A percentile compares a stretch with the other conserved stretches of the same genome.
Conservation (phyloP, 2,888 invertebrate species). For the Plagodis pulveraria region DNA sequence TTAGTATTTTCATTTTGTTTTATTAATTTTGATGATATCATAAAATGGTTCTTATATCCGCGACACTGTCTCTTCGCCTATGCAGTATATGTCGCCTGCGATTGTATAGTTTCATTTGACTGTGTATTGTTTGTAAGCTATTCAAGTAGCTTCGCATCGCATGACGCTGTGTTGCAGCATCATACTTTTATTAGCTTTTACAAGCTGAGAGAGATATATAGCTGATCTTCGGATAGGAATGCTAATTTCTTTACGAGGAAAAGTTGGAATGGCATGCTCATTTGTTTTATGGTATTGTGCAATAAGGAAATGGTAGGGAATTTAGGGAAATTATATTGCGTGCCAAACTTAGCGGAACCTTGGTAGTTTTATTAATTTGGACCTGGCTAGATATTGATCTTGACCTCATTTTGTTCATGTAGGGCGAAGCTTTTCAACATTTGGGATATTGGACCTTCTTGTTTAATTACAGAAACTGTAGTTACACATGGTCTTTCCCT, state of each 20-base stretch:
- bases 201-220: not conserved
- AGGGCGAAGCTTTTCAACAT: not conserved
- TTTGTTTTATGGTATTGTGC: conserved; percentile 20
- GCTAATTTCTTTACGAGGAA: conserved; percentile 14
- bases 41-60: not conserved
- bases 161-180: conserved; percentile 25
- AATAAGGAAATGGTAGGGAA: conserved; percentile 19
- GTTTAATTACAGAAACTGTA: too few relatives aligned
- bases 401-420: conserved; percentile 19
- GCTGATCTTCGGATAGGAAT: conserved; percentile 11
- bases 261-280: conserved; percentile 10
- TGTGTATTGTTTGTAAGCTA: conserved; percentile 33
- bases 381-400: conserved; percentile 10
- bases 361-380: conserved; percentile 12
- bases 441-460: not conserved
- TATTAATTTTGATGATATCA: not conserved
- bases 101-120: conserved; percentile 30
- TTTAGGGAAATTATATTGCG: conserved; percentile 14
- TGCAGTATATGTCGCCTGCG: conserved; percentile 12
- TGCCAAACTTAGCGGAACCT: conserved; percentile 14
- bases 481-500: too few relatives aligned
- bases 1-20: too few relatives aligned
- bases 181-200: conserved; percentile 18
- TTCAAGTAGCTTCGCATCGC: conserved; percentile 29
- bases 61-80: conserved; percentile 11